These are phyloP conservation scores for Musca domestica DNA, from an alignment of 1,140 invertebrate species.

Conservation along the genomic window DNA sequence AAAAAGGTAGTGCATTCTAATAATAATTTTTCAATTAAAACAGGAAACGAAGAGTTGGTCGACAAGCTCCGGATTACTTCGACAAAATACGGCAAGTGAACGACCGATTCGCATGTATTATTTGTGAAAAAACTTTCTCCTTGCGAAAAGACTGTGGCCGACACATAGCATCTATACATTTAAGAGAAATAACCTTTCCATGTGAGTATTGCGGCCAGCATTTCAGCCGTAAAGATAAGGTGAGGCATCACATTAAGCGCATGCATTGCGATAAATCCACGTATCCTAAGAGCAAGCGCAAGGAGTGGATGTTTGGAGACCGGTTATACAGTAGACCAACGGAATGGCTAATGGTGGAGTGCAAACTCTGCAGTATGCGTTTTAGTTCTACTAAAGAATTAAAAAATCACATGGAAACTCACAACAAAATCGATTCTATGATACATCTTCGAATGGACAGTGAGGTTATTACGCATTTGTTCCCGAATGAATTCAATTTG, in stretches of 20 bases:
- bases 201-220: slow-evolving; percentile 38
- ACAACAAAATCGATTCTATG: slow-evolving; percentile 29
- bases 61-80: slow-evolving; percentile 3
- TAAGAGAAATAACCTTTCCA: slow-evolving; percentile 27
- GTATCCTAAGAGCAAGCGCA: slow-evolving; percentile 6
- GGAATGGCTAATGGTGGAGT: slow-evolving; percentile 31
- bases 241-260: slow-evolving; percentile 33
- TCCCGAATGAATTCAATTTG: slow-evolving; percentile 24
- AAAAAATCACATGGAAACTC: slow-evolving; percentile 31
- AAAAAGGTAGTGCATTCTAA: too few species aligned
- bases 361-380: slow-evolving; percentile 36
- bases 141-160: slow-evolving; percentile 45
- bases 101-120: not conserved
- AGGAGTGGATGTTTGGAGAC: slow-evolving; percentile 38
- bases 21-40: not conserved
- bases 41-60: not conserved
- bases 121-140: slow-evolving; percentile 41
- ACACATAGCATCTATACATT: slow-evolving; percentile 35
- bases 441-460: slow-evolving; percentile 27
- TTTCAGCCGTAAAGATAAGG: slow-evolving; percentile 44
- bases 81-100: slow-evolving; percentile 10
- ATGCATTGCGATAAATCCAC: slow-evolving; percentile 14
- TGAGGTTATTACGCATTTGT: slow-evolving; percentile 37
- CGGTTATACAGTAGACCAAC: slow-evolving; percentile 35
- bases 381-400: slow-evolving; percentile 33